These are phyloP conservation scores for Lasius fuliginosus DNA, from an alignment of 2,888 invertebrate species.

Conservation along the genomic window DNA sequence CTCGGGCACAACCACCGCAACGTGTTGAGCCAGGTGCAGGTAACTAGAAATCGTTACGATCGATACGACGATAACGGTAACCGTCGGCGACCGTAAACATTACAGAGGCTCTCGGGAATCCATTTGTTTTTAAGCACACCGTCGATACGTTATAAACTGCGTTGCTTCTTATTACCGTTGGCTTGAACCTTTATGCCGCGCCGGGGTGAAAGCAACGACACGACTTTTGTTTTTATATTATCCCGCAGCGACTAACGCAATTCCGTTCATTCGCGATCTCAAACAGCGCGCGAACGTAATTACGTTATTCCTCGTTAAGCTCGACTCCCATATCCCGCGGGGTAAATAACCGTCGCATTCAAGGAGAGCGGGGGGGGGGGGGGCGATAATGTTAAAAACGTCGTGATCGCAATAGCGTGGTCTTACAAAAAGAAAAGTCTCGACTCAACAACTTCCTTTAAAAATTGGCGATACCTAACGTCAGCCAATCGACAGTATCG, in stretches of 20 bases:
- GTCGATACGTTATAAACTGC: constrained; percentile 62
- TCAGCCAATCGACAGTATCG: neutral
- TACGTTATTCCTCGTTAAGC: constrained; percentile 48
- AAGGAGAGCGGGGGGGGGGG: neutral
- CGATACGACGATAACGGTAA: constrained; percentile 68
- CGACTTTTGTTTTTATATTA: constrained; percentile 58
- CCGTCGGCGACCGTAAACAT: constrained; percentile 66
- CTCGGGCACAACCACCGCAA: constrained; percentile 27
- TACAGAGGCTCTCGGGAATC: constrained; percentile 46
- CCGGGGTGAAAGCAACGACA: constrained; percentile 17
- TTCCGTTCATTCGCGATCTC: constrained; percentile 52
- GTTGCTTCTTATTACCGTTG: constrained; percentile 47
- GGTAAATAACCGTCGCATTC: constrained; percentile 40
- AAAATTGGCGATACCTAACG: neutral
- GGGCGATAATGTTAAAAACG: constrained; percentile 32
- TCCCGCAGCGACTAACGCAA: constrained; percentile 27
- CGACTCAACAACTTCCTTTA: neutral
- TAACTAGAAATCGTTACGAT: constrained; percentile 73
- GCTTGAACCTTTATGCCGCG: constrained; percentile 21
- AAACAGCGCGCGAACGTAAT: constrained; percentile 44
- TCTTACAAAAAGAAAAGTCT: neutral
- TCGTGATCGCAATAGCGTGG: neutral
- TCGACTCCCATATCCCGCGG: constrained; percentile 17
- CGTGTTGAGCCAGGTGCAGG: constrained; percentile 66
- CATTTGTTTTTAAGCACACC: constrained; percentile 67